phyloP scores from a whole-genome alignment of 2,113 vertebrate species.

The Mionectes macconnelli region DNA sequence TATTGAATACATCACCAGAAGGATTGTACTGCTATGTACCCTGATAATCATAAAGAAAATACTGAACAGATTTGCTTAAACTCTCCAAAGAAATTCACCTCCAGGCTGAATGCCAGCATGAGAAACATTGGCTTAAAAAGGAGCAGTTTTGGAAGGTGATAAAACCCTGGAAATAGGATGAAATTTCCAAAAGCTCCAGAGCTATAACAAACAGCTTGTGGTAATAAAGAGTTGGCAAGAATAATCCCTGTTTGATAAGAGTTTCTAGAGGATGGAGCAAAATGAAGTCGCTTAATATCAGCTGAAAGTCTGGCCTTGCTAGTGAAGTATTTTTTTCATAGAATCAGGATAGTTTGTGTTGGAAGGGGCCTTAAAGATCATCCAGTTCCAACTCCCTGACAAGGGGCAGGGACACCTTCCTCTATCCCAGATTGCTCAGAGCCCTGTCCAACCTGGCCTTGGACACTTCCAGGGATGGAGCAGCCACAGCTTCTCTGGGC shows the following conservation, averaged over 20 bases:
- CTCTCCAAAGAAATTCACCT: constrained; percentile 6
- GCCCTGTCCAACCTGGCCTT: neutral
- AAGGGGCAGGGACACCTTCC: neutral
- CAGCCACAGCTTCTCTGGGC: neutral
- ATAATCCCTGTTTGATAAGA: neutral
- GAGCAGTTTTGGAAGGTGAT: constrained; percentile 21
- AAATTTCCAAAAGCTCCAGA: constrained; percentile 3
- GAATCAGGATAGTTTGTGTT: neutral
- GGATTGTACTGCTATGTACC: neutral
- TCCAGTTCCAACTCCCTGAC: neutral
- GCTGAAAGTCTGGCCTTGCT: neutral
- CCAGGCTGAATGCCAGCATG: neutral
- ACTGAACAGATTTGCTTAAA: neutral
- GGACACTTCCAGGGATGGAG: neutral
- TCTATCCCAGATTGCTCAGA: neutral
- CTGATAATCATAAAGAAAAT: constrained; percentile 10
- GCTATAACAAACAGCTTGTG: neutral
- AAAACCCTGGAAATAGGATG: neutral
- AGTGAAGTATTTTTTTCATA: neutral
- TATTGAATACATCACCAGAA: neutral
- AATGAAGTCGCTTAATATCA: neutral
- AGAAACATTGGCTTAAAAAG: neutral
- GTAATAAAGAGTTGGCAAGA: constrained; percentile 7
- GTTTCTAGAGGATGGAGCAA: neutral
- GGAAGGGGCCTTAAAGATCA: neutral